Conservation (phyloP, 1,140 invertebrate genomes). For the Megalopta genalis region DNA sequence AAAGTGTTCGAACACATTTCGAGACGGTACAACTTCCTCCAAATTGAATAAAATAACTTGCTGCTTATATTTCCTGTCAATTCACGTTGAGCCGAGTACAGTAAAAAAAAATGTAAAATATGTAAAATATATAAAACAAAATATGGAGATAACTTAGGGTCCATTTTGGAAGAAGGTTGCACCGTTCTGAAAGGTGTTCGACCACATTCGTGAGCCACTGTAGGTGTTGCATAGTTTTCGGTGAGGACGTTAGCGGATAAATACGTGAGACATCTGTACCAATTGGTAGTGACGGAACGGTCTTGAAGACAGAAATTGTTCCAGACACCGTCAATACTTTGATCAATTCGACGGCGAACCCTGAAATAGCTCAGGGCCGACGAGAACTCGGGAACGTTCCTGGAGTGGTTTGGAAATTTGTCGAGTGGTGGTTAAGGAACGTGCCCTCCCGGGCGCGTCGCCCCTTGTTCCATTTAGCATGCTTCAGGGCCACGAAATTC, state of each 20-base stretch:
- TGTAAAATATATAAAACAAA: no score
- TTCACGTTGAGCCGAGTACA: no score
- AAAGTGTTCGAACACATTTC: no score
- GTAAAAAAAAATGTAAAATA: no score
- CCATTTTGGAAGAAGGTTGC: no score
- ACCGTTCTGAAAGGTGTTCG: no score
- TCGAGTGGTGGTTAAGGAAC: conserved; percentile 56
- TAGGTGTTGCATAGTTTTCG: background rate
- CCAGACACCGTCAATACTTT: conserved; percentile 11
- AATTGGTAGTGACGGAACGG: background rate
- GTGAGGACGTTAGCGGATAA: background rate
- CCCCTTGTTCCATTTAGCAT: conserved; percentile 50
- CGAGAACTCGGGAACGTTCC: conserved; percentile 41
- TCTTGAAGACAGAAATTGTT: conserved; percentile 8
- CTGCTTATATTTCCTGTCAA: no score
- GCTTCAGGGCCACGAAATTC: conserved; percentile 57
- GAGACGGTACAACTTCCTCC: no score
- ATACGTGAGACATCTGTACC: background rate
- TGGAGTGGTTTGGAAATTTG: conserved; percentile 50
- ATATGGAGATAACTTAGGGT: no score
- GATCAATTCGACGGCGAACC: conserved; percentile 26
- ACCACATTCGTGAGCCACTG: no score
- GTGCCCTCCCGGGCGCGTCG: conserved; percentile 30
- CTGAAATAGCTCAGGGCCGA: background rate
- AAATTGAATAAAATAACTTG: no score